Conservation (phyloP, 2,888 invertebrate genomes). For the Drosophila borborema region DNA sequence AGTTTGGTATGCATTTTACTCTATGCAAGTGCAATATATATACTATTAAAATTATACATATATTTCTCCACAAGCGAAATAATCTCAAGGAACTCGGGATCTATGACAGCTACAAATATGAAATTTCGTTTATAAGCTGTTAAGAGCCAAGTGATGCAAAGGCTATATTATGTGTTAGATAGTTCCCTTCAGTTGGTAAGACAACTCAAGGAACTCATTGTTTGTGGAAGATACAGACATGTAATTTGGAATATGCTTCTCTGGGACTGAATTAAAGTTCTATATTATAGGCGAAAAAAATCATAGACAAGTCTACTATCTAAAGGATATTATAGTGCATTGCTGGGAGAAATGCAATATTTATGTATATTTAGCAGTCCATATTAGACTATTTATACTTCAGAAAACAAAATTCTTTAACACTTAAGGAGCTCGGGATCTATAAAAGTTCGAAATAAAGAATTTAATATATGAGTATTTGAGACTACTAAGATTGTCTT, state of each 20-base stretch:
- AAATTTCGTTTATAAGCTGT: background rate
- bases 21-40: too few species aligned
- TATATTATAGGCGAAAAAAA: background rate
- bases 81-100: background rate
- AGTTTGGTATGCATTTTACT: background rate
- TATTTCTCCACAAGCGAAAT: too few species aligned
- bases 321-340: background rate
- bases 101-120: background rate
- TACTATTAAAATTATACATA: too few species aligned
- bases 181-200: background rate
- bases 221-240: background rate
- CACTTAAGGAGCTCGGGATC: background rate
- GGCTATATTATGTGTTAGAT: fast-evolving
- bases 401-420: too few species aligned
- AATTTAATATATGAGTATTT: background rate
- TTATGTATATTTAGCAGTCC: too few species aligned
- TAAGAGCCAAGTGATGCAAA: fast-evolving
- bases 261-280: fast-evolving
- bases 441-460: background rate
- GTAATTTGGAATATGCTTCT: background rate
- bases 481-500: background rate
- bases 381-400: too few species aligned
- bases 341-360: too few species aligned
- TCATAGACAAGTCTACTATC: background rate
- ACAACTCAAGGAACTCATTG: background rate